These are phyloP conservation scores for Dicentrarchus labrax DNA, from an alignment of 2,113 vertebrate genomes.

Conservation along the genomic window DNA sequence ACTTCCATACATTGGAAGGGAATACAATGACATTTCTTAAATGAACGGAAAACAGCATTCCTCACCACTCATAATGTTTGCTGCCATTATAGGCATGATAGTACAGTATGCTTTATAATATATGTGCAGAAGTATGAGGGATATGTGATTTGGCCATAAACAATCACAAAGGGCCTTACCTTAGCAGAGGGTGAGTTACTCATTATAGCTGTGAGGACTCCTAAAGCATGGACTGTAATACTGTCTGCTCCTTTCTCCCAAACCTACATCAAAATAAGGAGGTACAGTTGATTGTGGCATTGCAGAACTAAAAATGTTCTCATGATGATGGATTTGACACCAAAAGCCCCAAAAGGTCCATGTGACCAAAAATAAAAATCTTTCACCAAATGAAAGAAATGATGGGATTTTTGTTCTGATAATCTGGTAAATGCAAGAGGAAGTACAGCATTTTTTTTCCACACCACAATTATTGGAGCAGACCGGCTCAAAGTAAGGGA, in stretches of 20 bases:
- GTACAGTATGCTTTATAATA: neutral
- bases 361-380: neutral
- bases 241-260: constrained; percentile 85
- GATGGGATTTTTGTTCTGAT: neutral
- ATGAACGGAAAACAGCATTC: constrained; percentile 39
- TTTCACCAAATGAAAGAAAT: constrained; percentile 7
- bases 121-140: neutral
- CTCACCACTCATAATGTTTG: neutral
- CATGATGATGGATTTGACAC: neutral
- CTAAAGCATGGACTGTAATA: constrained; percentile 93
- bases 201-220: constrained; percentile 96
- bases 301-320: neutral
- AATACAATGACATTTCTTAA: constrained; percentile 45
- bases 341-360: neutral
- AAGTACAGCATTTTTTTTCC: neutral
- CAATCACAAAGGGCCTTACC: constrained; percentile 81
- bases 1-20: constrained; percentile 50
- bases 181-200: constrained; percentile 94
- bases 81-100: neutral
- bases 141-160: neutral
- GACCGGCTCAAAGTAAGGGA: constrained; percentile 36
- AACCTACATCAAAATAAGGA: constrained; percentile 81
- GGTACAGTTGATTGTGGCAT: constrained; percentile 4
- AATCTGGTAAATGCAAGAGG: constrained; percentile 13
- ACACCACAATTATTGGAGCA: constrained; percentile 28